These are phyloP conservation scores for Melanotaenia pygmaea DNA, from an alignment of 2,797 vertebrate genomes.

Conservation along the genomic window DNA sequence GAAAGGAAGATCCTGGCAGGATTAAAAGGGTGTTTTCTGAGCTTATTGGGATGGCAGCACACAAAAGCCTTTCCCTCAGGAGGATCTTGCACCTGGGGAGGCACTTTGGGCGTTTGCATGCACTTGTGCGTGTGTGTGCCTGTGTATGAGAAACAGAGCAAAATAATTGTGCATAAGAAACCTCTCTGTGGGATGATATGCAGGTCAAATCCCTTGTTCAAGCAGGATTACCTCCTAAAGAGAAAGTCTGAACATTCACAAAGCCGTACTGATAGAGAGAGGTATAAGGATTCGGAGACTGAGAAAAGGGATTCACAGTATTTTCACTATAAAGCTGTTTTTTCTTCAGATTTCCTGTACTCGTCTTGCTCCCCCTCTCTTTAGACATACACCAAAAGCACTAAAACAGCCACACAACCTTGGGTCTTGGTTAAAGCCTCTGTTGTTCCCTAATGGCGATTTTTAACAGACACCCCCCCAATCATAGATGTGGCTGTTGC, in stretches of 20 bases:
- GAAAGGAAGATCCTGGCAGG: slow-evolving; percentile 57
- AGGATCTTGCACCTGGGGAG: slow-evolving; percentile 77
- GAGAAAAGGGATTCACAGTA: slow-evolving; percentile 63
- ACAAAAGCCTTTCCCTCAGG: slow-evolving; percentile 77
- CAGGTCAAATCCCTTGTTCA: slow-evolving; percentile 62
- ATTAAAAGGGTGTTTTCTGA: slow-evolving; percentile 78
- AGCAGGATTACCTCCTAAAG: slow-evolving; percentile 71
- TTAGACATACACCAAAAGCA: slow-evolving; percentile 36
- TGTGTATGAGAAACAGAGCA: slow-evolving; percentile 29
- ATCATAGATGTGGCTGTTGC: slow-evolving; percentile 30
- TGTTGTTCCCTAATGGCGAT: slow-evolving; percentile 53
- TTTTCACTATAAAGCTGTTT: slow-evolving; percentile 73
- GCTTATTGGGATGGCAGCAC: slow-evolving; percentile 70
- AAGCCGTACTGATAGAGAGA: slow-evolving; percentile 61
- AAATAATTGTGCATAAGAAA: slow-evolving; percentile 47
- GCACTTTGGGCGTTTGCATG: slow-evolving; percentile 44
- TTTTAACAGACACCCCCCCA: slow-evolving; percentile 52
- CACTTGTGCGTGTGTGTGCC: slow-evolving; percentile 36
- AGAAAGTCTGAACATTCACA: slow-evolving; percentile 70
- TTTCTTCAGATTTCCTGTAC: slow-evolving; percentile 69
- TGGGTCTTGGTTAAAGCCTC: slow-evolving; percentile 43
- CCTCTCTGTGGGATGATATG: slow-evolving; percentile 50
- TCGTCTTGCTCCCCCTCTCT: slow-evolving; percentile 1
- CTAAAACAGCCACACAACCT: slow-evolving; percentile 54
- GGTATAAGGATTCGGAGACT: slow-evolving; percentile 64